Base-by-base conservation (phyloP, 2,113 vertebrate species). In the Lagenorhynchus albirostris region DNA sequence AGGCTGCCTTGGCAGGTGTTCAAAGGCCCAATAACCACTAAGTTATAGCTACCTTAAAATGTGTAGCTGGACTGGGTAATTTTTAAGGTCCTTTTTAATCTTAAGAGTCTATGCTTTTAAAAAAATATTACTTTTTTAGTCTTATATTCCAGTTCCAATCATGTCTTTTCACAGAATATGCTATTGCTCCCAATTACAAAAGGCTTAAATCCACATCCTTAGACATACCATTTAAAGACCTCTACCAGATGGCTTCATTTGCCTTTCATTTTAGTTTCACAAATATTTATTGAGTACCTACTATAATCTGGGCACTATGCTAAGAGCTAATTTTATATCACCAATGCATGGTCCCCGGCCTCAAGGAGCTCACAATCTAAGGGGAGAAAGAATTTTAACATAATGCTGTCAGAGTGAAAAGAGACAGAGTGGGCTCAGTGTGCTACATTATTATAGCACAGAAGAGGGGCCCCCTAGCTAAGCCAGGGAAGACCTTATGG, bases 51-150 rank as follows among this genome's bases (percentile, higher is more conserved):
- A 47, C 21, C 84, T 71, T 71, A 95, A 83, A 38, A 90, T 67
- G 31, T 1, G 33, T 70, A 41, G 41, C 7, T 85, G 20, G 29
- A 23, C 23, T 71, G n/a, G 17, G 21, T 73, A 68, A 89, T 92
- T 33, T 89, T 82, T 68, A 84, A 68, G 38, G 58, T 67, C 38
- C 20, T 77, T 94, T 94, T 89, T n/a, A 97, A 95, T 76, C 50
- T 94, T 38, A 73, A 55, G 13, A 74, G 11, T 55, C n/a, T 97
- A 13, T 23, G 91, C n/a, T 84, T 96, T 93, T 67, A 7, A 58
- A 73, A 90, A 63, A 23, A 31, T 33, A n/a, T n/a, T 84, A 74
- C 44, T 33, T 25, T 87, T 88, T 47, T 33, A 92, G 76, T 85
- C 25, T 71, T 71, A 84, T 58, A 94, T 53, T 74, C 47, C 7